Evolutionary conservation across 2,113 vertebrate species (phyloP).

Genomic region (Ivindomyrus marchei): DNA sequence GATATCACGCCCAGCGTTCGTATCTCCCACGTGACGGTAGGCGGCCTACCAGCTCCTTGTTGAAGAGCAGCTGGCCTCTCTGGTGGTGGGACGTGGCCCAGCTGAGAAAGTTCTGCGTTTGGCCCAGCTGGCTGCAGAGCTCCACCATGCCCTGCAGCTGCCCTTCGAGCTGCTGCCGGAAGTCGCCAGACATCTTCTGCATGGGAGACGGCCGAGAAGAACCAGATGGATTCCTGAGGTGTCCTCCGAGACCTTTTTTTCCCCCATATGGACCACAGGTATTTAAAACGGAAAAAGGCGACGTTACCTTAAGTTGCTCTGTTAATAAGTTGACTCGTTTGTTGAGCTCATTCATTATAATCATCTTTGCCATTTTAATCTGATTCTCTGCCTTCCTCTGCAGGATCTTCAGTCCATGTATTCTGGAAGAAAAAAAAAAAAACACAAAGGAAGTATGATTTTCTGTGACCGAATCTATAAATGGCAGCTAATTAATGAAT

Average conservation of each 20-base stretch:
- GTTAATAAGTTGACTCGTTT: constrained; percentile 89
- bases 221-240: not conserved
- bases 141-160: constrained; percentile 83
- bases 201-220: constrained; percentile 11
- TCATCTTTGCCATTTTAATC: constrained; percentile 97
- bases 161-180: constrained; percentile 80
- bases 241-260: not conserved
- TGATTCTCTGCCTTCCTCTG: constrained; percentile 93
- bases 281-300: not conserved
- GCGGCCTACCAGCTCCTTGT: constrained; percentile 82
- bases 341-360: constrained; percentile 93
- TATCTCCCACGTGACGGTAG: not conserved
- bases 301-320: constrained; percentile 89
- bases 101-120: constrained; percentile 90
- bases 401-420: constrained; percentile 86
- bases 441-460: constrained; percentile 36
- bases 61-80: constrained; percentile 87
- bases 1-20: not conserved
- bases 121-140: constrained; percentile 84
- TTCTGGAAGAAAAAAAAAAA: constrained; percentile 53
- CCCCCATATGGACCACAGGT: not conserved
- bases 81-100: constrained; percentile 89
- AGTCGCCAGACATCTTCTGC: constrained; percentile 83
- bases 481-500: not conserved
- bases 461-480: not conserved